Conservation (phyloP, 37 sponge, comb jelly and placozoan species). For the Eunapius fragilis region DNA sequence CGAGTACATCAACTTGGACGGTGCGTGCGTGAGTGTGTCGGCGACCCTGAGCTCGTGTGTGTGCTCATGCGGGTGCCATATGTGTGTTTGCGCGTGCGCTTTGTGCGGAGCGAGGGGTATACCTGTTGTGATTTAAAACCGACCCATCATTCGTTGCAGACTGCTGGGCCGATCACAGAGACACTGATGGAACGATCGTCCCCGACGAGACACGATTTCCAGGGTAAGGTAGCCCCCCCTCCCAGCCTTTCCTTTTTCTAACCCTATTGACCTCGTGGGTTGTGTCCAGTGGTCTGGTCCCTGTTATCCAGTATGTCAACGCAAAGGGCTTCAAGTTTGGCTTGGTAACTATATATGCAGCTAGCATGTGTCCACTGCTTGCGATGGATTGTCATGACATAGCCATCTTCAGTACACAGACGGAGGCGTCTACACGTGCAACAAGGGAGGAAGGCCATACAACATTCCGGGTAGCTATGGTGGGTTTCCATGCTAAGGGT, state of each 20-base stretch:
- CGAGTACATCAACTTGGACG: constrained; percentile 89
- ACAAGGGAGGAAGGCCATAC: constrained; percentile 56
- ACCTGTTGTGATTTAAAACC: too few species aligned
- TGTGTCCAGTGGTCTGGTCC: constrained; percentile 60
- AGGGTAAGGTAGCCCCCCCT: constrained; percentile 34
- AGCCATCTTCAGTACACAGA: constrained; percentile 80
- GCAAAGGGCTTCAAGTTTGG: constrained; percentile 89
- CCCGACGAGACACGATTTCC: constrained; percentile 70
- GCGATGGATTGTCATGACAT: too few species aligned
- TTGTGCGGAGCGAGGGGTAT: background rate
- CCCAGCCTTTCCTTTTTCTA: background rate
- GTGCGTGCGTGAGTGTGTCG: constrained; percentile 46
- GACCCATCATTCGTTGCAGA: constrained; percentile 42
- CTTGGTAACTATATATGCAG: constrained; percentile 46
- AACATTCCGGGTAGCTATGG: constrained; percentile 88
- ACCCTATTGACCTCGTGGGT: constrained; percentile 9
- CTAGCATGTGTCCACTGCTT: too few species aligned
- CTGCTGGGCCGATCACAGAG: constrained; percentile 87
- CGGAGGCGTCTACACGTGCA: constrained; percentile 80
- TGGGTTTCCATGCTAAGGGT: background rate
- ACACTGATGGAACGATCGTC: constrained; percentile 60
- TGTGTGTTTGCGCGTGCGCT: background rate
- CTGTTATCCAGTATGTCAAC: constrained; percentile 73
- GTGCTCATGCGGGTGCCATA: background rate
- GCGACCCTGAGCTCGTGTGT: background rate